Evolutionary conservation across 2,113 vertebrate genomes (phyloP).

Genomic region (Aphelocoma coerulescens): DNA sequence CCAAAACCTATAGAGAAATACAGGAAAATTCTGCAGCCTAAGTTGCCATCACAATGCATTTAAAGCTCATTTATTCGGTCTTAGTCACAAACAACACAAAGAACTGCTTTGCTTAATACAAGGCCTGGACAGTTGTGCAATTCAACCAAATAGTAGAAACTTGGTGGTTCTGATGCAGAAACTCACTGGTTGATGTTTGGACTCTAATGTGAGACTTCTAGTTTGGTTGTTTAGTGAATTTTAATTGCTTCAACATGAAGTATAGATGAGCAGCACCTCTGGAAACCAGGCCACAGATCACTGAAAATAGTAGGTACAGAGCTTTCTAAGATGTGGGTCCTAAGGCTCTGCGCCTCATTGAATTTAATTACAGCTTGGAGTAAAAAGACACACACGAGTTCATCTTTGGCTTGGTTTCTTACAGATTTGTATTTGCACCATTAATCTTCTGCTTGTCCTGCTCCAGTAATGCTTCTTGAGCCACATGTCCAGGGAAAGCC

Average conservation of each 20-base stretch:
- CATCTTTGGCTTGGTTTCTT: not conserved
- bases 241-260: not conserved
- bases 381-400: not conserved
- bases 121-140: not conserved
- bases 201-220: not conserved
- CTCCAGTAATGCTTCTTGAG: not conserved
- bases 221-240: not conserved
- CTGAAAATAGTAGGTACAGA: not conserved
- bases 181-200: not conserved
- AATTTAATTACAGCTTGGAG: constrained; percentile 7
- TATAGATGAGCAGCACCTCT: not conserved
- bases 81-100: not conserved
- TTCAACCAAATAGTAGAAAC: not conserved
- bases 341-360: not conserved
- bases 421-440: not conserved
- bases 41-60: not conserved
- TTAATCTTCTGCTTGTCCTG: not conserved
- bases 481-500: not conserved
- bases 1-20: not conserved
- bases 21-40: not conserved
- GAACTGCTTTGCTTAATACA: not conserved
- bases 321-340: not conserved
- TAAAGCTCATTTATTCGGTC: not conserved
- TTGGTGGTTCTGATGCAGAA: not conserved
- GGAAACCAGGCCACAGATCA: not conserved